Evolutionary conservation across 2,797 vertebrate species (phyloP).

Genomic region (Cirrhinus mrigala): DNA sequence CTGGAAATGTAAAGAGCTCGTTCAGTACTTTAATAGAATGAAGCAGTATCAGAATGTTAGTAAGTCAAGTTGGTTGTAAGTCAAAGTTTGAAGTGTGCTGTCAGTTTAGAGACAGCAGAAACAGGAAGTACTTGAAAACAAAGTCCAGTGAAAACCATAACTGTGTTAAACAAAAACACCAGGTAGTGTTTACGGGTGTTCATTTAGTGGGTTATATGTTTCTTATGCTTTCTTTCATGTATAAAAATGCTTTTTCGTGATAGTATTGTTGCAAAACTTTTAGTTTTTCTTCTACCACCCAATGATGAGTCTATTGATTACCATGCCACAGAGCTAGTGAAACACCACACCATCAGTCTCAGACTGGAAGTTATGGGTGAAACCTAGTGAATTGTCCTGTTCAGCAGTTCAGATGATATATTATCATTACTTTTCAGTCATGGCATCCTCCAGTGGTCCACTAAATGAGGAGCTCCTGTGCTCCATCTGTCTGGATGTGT

Average conservation of each 20-base stretch:
- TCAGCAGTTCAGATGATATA: neutral
- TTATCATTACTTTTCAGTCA: neutral
- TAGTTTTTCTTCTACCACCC: too few relatives aligned
- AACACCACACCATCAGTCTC: too few relatives aligned
- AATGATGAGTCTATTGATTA: too few relatives aligned
- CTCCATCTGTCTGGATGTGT: slow-evolving; percentile 6
- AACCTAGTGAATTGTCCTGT: too few relatives aligned
- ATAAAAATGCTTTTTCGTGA: too few relatives aligned
- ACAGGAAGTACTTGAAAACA: neutral
- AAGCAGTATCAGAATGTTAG: neutral
- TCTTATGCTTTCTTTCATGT: too few relatives aligned
- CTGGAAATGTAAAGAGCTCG: neutral
- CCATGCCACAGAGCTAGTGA: too few relatives aligned
- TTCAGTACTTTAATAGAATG: neutral
- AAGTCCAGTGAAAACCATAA: neutral
- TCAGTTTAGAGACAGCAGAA: neutral
- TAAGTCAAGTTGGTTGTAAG: too few relatives aligned
- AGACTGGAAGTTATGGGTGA: neutral
- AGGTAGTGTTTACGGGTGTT: too few relatives aligned
- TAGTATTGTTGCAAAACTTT: too few relatives aligned
- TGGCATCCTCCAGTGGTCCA: neutral
- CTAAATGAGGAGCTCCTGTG: neutral
- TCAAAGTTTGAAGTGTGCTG: neutral
- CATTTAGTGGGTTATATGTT: too few relatives aligned
- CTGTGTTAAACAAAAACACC: too few relatives aligned